A percentile compares a stretch with the other conserved stretches of the same genome.
Evolutionary conservation across 2,113 vertebrate species (phyloP).

Genomic region (Galbula dea): DNA sequence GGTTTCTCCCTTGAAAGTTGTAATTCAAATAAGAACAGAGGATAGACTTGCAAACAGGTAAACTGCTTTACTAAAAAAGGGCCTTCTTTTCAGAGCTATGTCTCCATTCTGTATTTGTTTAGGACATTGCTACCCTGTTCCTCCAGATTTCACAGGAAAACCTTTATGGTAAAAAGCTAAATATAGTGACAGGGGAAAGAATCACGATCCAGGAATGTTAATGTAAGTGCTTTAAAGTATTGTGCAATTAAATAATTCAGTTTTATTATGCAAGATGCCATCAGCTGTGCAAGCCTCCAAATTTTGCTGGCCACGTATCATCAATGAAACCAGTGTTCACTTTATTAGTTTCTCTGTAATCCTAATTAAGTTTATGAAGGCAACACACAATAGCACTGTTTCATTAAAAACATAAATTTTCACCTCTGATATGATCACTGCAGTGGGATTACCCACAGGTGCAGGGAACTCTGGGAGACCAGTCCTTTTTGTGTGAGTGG

Average conservation of each 20-base stretch:
- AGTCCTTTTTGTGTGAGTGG: background rate
- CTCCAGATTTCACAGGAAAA: background rate
- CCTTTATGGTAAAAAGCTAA: background rate
- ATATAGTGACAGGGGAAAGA: background rate
- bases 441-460: background rate
- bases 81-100: background rate
- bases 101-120: background rate
- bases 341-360: background rate
- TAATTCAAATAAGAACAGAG: background rate
- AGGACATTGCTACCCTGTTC: background rate
- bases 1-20: background rate
- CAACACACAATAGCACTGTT: accelerated
- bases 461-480: background rate
- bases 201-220: background rate
- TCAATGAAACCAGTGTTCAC: background rate
- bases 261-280: background rate
- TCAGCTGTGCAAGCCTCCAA: background rate
- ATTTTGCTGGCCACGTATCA: background rate
- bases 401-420: background rate
- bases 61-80: background rate
- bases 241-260: background rate
- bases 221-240: background rate
- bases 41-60: background rate
- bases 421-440: background rate
- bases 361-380: background rate